Percentiles rank a stretch among this genome's conserved stretches.
Evolutionary conservation across 2,113 vertebrate genomes (phyloP).

Genomic region (Peucedramus taeniatus): DNA sequence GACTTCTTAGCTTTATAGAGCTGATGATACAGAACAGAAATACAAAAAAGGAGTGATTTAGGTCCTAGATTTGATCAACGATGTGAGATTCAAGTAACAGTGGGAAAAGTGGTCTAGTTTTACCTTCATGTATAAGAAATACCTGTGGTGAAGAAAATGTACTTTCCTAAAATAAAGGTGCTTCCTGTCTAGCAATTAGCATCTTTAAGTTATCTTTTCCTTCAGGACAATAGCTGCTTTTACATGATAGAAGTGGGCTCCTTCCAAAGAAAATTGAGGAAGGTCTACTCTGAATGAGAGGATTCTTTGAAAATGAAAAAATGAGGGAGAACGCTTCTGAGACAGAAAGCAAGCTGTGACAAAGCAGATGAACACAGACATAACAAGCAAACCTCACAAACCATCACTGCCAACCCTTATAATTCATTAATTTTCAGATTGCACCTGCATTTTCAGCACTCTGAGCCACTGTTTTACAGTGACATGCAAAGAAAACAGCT

Average conservation of each 20-base stretch:
- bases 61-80: not conserved
- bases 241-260: not conserved
- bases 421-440: constrained; percentile 62
- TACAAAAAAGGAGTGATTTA: not conserved
- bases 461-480: constrained; percentile 48
- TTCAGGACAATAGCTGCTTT: not conserved
- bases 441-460: constrained; percentile 60
- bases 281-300: constrained; percentile 12
- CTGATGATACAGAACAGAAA: not conserved
- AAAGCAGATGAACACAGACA: constrained; percentile 60
- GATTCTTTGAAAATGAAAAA: constrained; percentile 21
- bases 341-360: constrained; percentile 22
- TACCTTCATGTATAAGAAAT: not conserved
- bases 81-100: not conserved
- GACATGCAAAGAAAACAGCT: constrained; percentile 46
- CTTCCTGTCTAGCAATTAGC: not conserved
- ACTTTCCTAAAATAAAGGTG: not conserved
- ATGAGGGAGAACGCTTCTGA: constrained; percentile 13
- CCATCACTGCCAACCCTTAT: constrained; percentile 30
- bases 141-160: not conserved
- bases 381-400: constrained; percentile 39
- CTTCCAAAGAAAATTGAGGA: constrained; percentile 28
- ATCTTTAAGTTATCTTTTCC: not conserved
- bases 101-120: not conserved
- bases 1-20: not conserved